phyloP scores from a whole-genome alignment of 2,113 vertebrate species.

The Grantiella picta region DNA sequence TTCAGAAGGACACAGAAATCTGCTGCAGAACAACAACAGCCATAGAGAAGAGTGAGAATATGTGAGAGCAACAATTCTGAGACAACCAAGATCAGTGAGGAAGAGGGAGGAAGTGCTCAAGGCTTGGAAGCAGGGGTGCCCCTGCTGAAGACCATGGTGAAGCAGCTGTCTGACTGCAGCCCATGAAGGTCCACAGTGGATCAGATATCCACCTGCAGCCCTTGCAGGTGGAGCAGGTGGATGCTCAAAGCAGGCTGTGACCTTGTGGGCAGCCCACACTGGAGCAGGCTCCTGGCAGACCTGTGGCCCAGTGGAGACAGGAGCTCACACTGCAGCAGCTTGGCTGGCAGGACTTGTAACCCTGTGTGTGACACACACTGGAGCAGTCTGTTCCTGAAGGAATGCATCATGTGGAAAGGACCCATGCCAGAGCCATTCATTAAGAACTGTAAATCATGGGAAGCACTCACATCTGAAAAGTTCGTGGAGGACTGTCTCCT shows the following conservation, averaged over 20 bases:
- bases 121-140: background rate
- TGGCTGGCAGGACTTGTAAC: background rate
- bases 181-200: background rate
- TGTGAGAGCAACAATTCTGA: background rate
- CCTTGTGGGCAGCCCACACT: background rate
- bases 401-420: background rate
- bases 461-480: background rate
- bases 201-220: background rate
- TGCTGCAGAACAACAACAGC: background rate
- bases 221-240: background rate
- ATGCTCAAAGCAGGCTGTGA: background rate
- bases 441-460: background rate
- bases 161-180: background rate
- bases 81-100: background rate
- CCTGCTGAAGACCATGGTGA: accelerated
- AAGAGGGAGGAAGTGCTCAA: background rate
- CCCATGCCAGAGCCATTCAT: background rate
- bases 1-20: background rate
- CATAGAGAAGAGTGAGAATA: background rate
- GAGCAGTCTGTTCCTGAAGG: background rate
- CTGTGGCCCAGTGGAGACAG: background rate
- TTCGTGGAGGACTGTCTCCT: background rate
- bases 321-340: background rate
- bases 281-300: background rate
- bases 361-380: background rate